Evolutionary conservation across 2,888 invertebrate species (phyloP).

Genomic region (Pachymerium ferrugineum): DNA sequence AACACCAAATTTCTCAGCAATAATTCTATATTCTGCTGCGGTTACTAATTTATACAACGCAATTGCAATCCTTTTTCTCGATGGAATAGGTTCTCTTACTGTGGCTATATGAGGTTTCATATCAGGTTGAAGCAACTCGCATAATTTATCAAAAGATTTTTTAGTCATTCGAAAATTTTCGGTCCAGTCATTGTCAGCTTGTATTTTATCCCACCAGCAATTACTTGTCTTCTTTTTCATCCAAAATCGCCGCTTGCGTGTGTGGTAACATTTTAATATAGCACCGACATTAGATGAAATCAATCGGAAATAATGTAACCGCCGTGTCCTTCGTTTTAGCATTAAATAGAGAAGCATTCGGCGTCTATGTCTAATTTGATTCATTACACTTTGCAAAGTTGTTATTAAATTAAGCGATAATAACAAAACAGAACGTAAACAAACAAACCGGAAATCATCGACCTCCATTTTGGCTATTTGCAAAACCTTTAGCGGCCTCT

Average conservation of each 20-base stretch:
- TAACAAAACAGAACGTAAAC: neutral
- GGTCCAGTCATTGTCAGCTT: neutral
- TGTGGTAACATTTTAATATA: neutral
- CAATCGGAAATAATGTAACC: neutral
- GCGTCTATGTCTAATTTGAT: neutral
- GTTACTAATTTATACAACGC: conserved; percentile 1
- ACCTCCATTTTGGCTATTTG: neutral
- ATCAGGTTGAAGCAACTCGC: neutral
- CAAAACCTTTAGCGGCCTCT: too few species aligned
- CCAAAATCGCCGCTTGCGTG: neutral
- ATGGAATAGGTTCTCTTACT: conserved; percentile 15
- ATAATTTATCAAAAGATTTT: neutral
- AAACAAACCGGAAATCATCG: neutral
- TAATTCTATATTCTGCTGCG: neutral
- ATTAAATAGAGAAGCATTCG: neutral
- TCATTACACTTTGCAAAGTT: neutral
- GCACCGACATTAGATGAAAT: neutral
- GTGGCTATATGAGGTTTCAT: neutral
- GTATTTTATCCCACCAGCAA: conserved; percentile 1
- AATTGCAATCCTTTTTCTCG: neutral
- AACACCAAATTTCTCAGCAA: conserved; percentile 2
- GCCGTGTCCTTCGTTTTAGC: neutral
- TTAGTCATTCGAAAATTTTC: conserved; percentile 13
- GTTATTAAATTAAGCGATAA: neutral
- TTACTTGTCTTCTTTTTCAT: too few species aligned